Evolutionary conservation across 2,797 vertebrate species (phyloP).

Genomic region (Euphonia xanthogaster): DNA sequence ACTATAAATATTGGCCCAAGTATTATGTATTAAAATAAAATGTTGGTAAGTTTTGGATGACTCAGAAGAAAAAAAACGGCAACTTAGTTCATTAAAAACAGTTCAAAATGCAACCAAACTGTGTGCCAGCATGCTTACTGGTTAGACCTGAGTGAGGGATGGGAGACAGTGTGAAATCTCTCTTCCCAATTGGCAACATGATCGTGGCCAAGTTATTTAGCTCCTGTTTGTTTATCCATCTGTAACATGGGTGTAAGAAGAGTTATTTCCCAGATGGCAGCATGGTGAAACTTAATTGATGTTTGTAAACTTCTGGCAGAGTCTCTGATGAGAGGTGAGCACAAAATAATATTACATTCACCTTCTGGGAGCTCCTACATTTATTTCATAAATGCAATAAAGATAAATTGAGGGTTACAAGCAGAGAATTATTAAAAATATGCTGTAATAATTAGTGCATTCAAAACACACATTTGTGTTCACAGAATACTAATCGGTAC

Average conservation of each 20-base stretch:
- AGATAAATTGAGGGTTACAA: conserved; percentile 38
- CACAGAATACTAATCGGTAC: not conserved
- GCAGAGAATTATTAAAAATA: conserved; percentile 40
- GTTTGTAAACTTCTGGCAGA: conserved; percentile 34
- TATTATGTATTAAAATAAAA: not conserved
- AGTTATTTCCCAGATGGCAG: conserved; percentile 58
- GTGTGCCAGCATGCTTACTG: not conserved
- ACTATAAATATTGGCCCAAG: not conserved
- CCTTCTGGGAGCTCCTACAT: conserved; percentile 6
- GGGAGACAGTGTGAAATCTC: not conserved
- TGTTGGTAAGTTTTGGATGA: not conserved
- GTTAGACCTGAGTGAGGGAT: not conserved
- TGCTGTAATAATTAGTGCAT: conserved; percentile 33
- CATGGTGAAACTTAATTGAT: conserved; percentile 40
- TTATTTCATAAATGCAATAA: conserved; percentile 55
- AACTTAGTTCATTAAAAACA: not conserved
- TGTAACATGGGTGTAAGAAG: conserved; percentile 2
- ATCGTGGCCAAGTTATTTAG: not conserved
- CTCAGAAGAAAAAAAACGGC: not conserved
- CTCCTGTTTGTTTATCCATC: not conserved
- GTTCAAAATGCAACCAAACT: not conserved
- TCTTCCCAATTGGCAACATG: not conserved
- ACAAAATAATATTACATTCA: conserved; percentile 44
- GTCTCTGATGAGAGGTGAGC: conserved; percentile 21
- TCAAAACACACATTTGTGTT: not conserved